Evolutionary conservation across 2,797 vertebrate species (phyloP).

Genomic region (Pteronotus mesoamericanus): DNA sequence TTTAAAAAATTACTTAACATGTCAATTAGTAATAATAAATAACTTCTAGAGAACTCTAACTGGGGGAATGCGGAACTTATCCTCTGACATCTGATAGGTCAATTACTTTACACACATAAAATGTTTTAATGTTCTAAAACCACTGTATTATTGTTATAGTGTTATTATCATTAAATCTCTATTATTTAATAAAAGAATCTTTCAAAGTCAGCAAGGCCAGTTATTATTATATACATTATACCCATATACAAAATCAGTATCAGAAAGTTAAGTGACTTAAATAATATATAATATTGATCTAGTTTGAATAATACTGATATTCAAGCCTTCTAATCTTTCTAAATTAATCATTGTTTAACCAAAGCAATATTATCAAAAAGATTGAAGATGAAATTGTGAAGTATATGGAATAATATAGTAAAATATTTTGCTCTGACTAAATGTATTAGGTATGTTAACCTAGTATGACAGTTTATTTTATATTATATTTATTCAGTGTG

Average conservation of each 20-base stretch:
- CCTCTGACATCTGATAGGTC: background rate
- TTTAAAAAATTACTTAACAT: background rate
- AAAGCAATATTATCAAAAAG: background rate
- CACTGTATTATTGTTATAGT: too few relatives aligned
- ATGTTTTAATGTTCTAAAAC: background rate
- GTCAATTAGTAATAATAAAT: background rate
- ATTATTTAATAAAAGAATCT: background rate
- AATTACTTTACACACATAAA: background rate
- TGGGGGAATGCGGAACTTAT: background rate
- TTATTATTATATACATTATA: background rate
- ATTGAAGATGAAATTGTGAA: background rate
- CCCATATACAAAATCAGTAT: background rate
- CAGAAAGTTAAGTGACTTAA: background rate
- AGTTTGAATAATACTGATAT: background rate
- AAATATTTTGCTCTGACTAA: background rate
- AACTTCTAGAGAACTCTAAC: background rate
- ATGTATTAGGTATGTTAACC: background rate
- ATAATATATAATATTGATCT: background rate
- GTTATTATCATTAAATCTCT: background rate
- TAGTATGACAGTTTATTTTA: background rate
- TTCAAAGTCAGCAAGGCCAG: background rate
- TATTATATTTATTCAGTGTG: background rate
- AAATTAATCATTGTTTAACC: background rate
- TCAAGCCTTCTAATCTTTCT: background rate
- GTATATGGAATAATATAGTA: background rate